Evolutionary conservation across 2,888 invertebrate genomes (phyloP).

Genomic region (Dermolepida albohirtum): DNA sequence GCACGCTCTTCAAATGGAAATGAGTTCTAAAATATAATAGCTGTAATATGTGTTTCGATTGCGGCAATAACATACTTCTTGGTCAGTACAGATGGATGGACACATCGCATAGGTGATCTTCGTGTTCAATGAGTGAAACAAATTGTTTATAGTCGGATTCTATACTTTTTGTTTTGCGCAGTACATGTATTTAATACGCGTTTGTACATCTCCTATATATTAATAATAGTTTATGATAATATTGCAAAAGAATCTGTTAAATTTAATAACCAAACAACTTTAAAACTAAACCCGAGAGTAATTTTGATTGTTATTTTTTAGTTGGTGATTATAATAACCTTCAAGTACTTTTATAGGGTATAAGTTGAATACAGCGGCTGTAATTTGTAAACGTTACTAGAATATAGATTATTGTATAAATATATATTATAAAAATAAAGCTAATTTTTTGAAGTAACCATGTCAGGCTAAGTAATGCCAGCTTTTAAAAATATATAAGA

Average conservation of each 20-base stretch:
- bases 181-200: conserved; percentile 3
- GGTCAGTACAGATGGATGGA: conserved; percentile 2
- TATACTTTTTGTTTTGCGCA: conserved; percentile 11
- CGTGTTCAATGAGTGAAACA: conserved; percentile 27
- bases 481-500: too few species aligned
- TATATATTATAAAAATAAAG: too few species aligned
- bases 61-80: conserved; percentile 14
- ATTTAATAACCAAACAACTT: too few species aligned
- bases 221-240: neutral
- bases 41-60: conserved; percentile 30
- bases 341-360: too few species aligned
- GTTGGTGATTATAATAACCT: too few species aligned
- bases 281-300: too few species aligned
- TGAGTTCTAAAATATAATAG: conserved; percentile 35
- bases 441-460: too few species aligned
- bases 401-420: too few species aligned
- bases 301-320: too few species aligned
- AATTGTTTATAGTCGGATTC: conserved; percentile 23
- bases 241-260: neutral
- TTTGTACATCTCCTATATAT: conserved; percentile 4
- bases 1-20: conserved; percentile 36
- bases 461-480: too few species aligned
- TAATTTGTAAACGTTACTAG: too few species aligned
- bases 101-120: conserved; percentile 32
- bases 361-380: too few species aligned